Evolutionary conservation across 2,113 vertebrate species (phyloP).

Genomic region (Gymnarchus niloticus): DNA sequence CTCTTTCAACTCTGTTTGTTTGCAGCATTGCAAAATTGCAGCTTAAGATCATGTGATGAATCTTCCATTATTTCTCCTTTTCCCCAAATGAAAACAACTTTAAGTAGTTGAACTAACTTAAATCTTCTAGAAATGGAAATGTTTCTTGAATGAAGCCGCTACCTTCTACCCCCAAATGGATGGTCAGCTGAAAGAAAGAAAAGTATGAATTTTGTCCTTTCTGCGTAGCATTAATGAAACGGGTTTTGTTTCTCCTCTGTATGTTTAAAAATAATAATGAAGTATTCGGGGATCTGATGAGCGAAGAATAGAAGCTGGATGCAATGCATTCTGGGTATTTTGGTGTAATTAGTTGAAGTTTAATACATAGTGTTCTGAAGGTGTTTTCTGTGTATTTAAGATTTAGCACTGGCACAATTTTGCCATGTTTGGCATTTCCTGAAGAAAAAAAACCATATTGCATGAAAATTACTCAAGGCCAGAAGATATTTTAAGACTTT

Average conservation of each 20-base stretch:
- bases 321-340: not conserved
- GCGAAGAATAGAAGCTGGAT: not conserved
- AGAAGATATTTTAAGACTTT: conserved; percentile 8
- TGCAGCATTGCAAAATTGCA: too few relatives aligned
- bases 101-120: too few relatives aligned
- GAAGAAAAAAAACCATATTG: conserved; percentile 17
- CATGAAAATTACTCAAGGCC: not conserved
- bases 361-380: conserved; percentile 9
- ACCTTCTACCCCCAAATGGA: not conserved
- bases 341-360: conserved; percentile 20
- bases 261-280: not conserved
- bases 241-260: not conserved
- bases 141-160: not conserved
- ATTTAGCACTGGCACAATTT: not conserved
- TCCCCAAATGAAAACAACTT: too few relatives aligned
- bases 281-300: not conserved
- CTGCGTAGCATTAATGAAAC: not conserved
- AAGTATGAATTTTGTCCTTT: not conserved
- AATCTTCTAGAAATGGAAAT: not conserved
- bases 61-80: too few relatives aligned
- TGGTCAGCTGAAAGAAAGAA: not conserved
- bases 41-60: too few relatives aligned
- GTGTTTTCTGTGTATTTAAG: conserved; percentile 23
- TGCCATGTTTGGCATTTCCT: conserved; percentile 3
- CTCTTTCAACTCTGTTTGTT: not conserved